A percentile compares a stretch with the other conserved stretches of the same genome.
These are phyloP conservation scores for Drosophila antonietae DNA, from an alignment of 2,888 invertebrate species.

Conservation along the genomic window DNA sequence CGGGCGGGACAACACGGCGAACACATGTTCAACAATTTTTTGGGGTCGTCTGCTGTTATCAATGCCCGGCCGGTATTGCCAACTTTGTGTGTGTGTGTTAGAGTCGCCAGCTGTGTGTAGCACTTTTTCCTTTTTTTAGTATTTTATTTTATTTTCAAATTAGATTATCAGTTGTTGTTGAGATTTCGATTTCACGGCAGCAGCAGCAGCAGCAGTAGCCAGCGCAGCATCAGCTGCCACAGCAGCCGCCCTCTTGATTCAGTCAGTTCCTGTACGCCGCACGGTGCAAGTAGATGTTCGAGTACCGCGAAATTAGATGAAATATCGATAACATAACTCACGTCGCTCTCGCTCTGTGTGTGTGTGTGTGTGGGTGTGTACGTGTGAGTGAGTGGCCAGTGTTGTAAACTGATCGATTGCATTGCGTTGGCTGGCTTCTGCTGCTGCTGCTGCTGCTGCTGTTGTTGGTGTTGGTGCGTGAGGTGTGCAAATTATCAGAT, in stretches of 20 bases:
- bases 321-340: constrained; percentile 41
- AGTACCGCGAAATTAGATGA: constrained; percentile 26
- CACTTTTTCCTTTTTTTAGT: constrained; percentile 40
- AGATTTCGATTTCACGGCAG: constrained; percentile 71
- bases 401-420: constrained; percentile 39
- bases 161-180: constrained; percentile 76
- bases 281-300: constrained; percentile 63
- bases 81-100: constrained; percentile 26
- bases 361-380: background rate
- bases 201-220: constrained; percentile 22
- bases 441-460: constrained; percentile 33
- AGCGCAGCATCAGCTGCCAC: constrained; percentile 43
- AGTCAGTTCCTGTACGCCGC: constrained; percentile 78
- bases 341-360: background rate
- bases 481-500: constrained; percentile 40
- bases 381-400: constrained; percentile 37
- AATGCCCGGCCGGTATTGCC: constrained; percentile 35
- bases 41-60: constrained; percentile 67
- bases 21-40: constrained; percentile 33
- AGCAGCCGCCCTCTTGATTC: constrained; percentile 43
- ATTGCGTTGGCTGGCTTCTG: background rate
- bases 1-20: constrained; percentile 55
- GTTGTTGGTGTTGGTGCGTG: constrained; percentile 32
- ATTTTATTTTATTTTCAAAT: constrained; percentile 23
- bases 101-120: constrained; percentile 47